Base-by-base conservation (phyloP, 2,797 vertebrate species). In the Ciconia nigra region DNA sequence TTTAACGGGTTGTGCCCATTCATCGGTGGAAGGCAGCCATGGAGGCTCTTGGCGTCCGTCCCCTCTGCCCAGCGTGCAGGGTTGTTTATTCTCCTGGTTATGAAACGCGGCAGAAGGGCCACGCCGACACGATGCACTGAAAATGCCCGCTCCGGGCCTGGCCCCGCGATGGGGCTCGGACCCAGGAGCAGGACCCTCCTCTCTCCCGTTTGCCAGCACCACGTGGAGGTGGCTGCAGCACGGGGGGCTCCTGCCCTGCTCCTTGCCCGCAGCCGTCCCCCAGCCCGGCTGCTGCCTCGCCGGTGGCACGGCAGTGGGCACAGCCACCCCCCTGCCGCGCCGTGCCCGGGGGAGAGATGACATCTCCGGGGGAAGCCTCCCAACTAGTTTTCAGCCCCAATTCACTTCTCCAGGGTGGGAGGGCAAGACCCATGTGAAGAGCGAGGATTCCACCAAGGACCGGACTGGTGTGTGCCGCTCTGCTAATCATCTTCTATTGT, bases 1-100 rank as follows among this genome's bases (percentile, higher is more conserved):
- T 97, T 94, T 17, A 22, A 15, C 7, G 84, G 46, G 74, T 37
- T 93, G 76, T 90, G 82, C 92, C 96, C 94, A 79, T 94, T 94
- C 79, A 67, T 80, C 9, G 13, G 35, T 83, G 93, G 93, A 92
- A 79, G 31, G 86, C 90, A 83, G 96, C 90, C 90, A 20, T 0
- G 29, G 71, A 83, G 70, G 69, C 93, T 94, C 46, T 82, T 94
- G 86, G 90, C 61, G 0, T 21, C 14, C 11, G 0, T 83, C 52
- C 85, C 62, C 83, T 42, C n/a, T 95, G 92, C 94, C 96, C 91
- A 57, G 49, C 11, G 7, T 35, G 62, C 51, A 5, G 94, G 25
- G 58, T 47, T 94, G 73, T 93, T 93, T 90, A 39, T 84, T 89
- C 66, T 72, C 72, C 67, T 5, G 6, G 26, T 94, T 96, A 89